These are phyloP conservation scores for Acrossocheilus wenchowensis DNA, from an alignment of 2,797 vertebrate species.

Conservation along the genomic window DNA sequence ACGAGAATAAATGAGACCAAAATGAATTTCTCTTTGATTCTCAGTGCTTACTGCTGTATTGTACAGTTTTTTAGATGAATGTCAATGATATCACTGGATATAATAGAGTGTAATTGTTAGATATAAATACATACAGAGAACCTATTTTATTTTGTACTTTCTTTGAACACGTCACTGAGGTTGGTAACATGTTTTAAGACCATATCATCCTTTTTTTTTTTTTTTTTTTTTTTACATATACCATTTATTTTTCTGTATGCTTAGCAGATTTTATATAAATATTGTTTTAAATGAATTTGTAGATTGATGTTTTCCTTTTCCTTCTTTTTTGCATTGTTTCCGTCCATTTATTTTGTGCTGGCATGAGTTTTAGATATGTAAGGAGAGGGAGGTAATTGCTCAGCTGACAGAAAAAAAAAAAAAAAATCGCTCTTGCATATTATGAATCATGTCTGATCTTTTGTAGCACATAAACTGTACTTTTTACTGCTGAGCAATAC, in stretches of 20 bases:
- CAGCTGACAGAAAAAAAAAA: constrained; percentile 66
- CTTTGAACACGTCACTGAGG: constrained; percentile 70
- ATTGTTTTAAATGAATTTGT: constrained; percentile 60
- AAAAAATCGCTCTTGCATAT: constrained; percentile 59
- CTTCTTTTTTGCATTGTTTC: constrained; percentile 62
- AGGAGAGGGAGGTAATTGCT: constrained; percentile 50
- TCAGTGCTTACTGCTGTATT: constrained; percentile 64
- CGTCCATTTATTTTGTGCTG: constrained; percentile 52
- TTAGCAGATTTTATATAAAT: constrained; percentile 69
- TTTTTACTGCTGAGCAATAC: constrained; percentile 87
- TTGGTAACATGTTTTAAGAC: constrained; percentile 55
- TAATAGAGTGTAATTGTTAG: constrained; percentile 63
- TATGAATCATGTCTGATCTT: constrained; percentile 79
- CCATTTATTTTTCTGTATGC: constrained; percentile 65
- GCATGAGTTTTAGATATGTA: constrained; percentile 39
- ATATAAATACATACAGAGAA: constrained; percentile 62
- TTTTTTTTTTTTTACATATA: constrained; percentile 68
- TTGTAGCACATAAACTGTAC: constrained; percentile 83
- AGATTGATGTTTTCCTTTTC: constrained; percentile 61
- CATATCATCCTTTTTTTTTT: constrained; percentile 58
- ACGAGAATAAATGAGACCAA: constrained; percentile 65
- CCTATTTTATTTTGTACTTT: constrained; percentile 70
- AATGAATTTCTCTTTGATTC: constrained; percentile 52
- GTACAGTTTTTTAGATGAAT: constrained; percentile 67
- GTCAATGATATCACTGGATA: constrained; percentile 64